phyloP scores from a whole-genome alignment of 30 jellyfish, hydroid and myxozoan species.

The Turritopsis rubra region DNA sequence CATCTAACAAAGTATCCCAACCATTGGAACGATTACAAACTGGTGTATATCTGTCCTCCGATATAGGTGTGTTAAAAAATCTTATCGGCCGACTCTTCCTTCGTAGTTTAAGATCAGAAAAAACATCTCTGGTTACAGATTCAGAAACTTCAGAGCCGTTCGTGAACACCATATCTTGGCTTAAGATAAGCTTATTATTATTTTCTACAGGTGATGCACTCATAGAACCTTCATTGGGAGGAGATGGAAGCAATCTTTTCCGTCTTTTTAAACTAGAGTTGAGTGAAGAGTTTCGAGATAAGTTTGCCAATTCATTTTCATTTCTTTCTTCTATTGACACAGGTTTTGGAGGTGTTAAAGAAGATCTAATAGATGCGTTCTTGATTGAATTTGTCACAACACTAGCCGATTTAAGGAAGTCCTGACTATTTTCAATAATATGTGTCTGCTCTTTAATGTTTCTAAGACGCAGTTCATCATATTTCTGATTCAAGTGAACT shows the following conservation, averaged over 20 bases:
- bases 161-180: background rate
- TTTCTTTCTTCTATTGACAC: background rate
- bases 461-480: constrained; percentile 5
- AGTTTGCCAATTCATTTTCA: background rate
- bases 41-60: background rate
- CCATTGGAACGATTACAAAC: background rate
- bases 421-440: constrained; percentile 16
- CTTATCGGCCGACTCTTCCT: constrained; percentile 24
- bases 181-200: background rate
- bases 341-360: background rate
- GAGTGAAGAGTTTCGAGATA: background rate
- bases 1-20: background rate
- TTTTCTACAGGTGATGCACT: background rate
- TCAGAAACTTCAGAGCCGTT: background rate
- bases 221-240: background rate
- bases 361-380: background rate
- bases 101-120: background rate
- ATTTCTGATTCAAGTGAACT: constrained; percentile 11
- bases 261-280: background rate
- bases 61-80: constrained; percentile 19
- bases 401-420: constrained; percentile 14
- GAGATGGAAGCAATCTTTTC: constrained; percentile 19
- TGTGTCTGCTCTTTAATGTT: constrained; percentile 19
- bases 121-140: background rate
- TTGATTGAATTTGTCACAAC: background rate